Conservation (phyloP, 2,888 invertebrate genomes). For the Eumacrocentrus americanus region DNA sequence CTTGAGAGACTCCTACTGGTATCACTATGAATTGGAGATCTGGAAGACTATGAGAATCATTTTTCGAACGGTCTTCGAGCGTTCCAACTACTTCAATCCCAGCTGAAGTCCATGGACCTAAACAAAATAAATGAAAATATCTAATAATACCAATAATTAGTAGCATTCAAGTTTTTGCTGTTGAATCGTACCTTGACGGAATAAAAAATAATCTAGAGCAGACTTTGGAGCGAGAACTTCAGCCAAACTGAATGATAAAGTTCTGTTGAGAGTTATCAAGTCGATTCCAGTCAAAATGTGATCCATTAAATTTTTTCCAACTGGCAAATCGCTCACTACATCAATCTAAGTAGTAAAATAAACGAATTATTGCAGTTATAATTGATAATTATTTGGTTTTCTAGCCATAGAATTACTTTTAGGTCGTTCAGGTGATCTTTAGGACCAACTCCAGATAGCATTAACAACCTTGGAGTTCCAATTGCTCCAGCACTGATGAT, state of each 20-base stretch:
- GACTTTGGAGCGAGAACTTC: conserved; percentile 67
- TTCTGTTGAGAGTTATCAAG: conserved; percentile 66
- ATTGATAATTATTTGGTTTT: too few species aligned
- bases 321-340: conserved; percentile 67
- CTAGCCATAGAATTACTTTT: conserved; percentile 54
- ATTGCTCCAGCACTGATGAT: conserved; percentile 73
- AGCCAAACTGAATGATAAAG: conserved; percentile 64
- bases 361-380: too few species aligned
- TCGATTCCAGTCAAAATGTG: conserved; percentile 76
- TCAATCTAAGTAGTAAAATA: conserved; percentile 61
- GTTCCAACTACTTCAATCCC: conserved; percentile 73
- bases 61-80: conserved; percentile 59
- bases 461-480: conserved; percentile 73
- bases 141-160: too few species aligned
- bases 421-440: conserved; percentile 64
- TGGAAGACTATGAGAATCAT: conserved; percentile 64
- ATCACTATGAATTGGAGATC: conserved; percentile 74
- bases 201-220: conserved; percentile 65
- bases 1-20: conserved; percentile 71
- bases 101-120: conserved; percentile 68
- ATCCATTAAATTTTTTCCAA: conserved; percentile 75
- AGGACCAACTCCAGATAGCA: conserved; percentile 76
- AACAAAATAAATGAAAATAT: conserved; percentile 15
- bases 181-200: conserved; percentile 63
- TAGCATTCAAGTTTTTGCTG: too few species aligned